phyloP scores from a whole-genome alignment of 2,113 vertebrate species.

The Crotophaga sulcirostris region DNA sequence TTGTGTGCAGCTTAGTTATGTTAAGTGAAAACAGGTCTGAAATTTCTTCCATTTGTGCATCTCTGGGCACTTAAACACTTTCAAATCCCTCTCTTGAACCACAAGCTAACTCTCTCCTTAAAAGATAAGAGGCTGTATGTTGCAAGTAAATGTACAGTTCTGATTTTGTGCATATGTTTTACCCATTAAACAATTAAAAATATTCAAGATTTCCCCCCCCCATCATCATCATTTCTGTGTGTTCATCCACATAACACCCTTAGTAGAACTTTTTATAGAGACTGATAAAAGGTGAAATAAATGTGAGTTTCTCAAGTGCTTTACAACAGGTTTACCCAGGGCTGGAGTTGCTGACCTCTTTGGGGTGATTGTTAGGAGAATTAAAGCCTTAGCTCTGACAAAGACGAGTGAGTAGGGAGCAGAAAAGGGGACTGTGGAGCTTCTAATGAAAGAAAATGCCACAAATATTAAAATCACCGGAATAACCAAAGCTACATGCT shows the following conservation, averaged over 20 bases:
- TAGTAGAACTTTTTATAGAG: constrained; percentile 4
- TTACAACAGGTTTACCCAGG: not conserved
- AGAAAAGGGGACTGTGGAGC: not conserved
- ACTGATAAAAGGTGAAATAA: constrained; percentile 39
- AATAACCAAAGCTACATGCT: constrained; percentile 19
- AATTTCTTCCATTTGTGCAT: not conserved
- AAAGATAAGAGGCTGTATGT: not conserved
- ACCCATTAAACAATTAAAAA: not conserved
- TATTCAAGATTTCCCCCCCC: too few relatives aligned
- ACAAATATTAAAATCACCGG: not conserved
- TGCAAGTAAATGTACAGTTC: not conserved
- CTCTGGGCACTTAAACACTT: not conserved
- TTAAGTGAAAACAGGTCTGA: not conserved
- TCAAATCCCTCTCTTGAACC: not conserved
- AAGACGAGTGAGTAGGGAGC: not conserved
- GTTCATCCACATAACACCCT: not conserved
- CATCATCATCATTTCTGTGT: not conserved
- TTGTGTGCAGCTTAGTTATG: not conserved
- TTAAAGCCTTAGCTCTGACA: not conserved
- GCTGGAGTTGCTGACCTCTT: not conserved
- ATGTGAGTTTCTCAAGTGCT: constrained; percentile 5
- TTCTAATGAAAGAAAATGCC: not conserved
- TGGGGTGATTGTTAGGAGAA: not conserved
- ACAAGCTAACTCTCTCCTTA: not conserved
- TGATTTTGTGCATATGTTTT: not conserved